Percentiles rank a stretch among this genome's conserved stretches.
These are phyloP conservation scores for Pseudococcus jackbeardsleyi DNA, from an alignment of 2,888 invertebrate species.

Conservation along the genomic window DNA sequence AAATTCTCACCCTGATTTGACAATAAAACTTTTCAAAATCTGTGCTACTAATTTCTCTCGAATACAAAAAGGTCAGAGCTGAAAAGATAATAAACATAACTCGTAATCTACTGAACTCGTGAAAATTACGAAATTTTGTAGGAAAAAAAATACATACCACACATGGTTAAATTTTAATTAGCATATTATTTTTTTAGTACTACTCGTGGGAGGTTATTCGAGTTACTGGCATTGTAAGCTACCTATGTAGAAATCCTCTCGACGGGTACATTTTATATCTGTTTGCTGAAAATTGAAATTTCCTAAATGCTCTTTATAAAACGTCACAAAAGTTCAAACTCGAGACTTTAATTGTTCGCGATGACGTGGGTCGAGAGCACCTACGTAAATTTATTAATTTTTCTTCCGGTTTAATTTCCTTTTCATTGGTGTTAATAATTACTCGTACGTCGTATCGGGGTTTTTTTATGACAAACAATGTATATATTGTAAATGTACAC, in stretches of 20 bases:
- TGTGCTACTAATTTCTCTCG: no score
- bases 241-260: neutral
- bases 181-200: neutral
- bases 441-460: neutral
- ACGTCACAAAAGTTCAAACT: neutral
- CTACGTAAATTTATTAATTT: slow-evolving; percentile 3
- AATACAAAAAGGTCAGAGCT: no score
- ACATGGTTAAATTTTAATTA: neutral
- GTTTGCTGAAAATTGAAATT: neutral
- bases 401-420: neutral
- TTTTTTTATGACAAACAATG: neutral
- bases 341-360: neutral
- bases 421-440: slow-evolving; percentile 5
- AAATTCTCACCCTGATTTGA: no score
- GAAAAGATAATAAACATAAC: no score
- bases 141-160: neutral
- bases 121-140: neutral
- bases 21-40: no score
- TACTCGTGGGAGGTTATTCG: neutral
- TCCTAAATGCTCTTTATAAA: neutral
- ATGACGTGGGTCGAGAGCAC: neutral
- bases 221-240: neutral
- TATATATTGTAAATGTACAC: neutral
- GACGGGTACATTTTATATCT: neutral
- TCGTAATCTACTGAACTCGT: neutral